Evolutionary conservation across 2,888 invertebrate species (phyloP).

Genomic region (Aspidiotus destructor): DNA sequence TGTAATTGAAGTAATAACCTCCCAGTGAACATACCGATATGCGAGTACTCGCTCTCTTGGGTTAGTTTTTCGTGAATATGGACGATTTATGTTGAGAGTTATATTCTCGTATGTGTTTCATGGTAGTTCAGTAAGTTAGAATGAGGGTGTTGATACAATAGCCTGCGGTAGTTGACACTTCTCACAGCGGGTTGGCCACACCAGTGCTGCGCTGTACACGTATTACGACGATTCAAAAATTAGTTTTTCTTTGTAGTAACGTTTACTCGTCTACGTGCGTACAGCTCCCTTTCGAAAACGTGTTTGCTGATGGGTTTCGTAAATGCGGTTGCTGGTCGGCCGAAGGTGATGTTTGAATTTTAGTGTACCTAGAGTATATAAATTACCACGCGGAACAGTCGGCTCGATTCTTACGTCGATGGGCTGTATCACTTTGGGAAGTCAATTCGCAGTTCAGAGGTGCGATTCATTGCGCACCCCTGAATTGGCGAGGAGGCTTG

Average conservation of each 20-base stretch:
- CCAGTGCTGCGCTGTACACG: background rate
- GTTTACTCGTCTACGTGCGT: background rate
- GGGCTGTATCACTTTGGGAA: too few species aligned
- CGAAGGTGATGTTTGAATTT: too few species aligned
- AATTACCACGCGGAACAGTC: too few species aligned
- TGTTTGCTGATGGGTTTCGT: background rate
- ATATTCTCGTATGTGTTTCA: too few species aligned
- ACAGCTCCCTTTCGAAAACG: background rate
- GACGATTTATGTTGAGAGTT: too few species aligned
- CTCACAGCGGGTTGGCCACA: conserved; percentile 6
- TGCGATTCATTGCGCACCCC: too few species aligned
- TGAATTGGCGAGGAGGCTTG: too few species aligned
- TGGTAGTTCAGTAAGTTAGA: conserved; percentile 4
- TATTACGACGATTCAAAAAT: background rate
- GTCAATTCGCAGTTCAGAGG: too few species aligned
- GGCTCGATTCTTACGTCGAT: too few species aligned
- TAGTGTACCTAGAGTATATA: too few species aligned
- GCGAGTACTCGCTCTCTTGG: background rate
- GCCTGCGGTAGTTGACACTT: conserved; percentile 30
- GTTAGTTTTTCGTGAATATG: too few species aligned
- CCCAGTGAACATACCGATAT: background rate
- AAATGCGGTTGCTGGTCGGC: too few species aligned
- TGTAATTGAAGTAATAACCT: background rate
- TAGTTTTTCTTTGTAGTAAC: conserved; percentile 4
- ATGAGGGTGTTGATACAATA: conserved; percentile 28